These are phyloP conservation scores for Catalaphyllia jardinei DNA, from an alignment of 64 coral and sea anemone species.

Conservation along the genomic window DNA sequence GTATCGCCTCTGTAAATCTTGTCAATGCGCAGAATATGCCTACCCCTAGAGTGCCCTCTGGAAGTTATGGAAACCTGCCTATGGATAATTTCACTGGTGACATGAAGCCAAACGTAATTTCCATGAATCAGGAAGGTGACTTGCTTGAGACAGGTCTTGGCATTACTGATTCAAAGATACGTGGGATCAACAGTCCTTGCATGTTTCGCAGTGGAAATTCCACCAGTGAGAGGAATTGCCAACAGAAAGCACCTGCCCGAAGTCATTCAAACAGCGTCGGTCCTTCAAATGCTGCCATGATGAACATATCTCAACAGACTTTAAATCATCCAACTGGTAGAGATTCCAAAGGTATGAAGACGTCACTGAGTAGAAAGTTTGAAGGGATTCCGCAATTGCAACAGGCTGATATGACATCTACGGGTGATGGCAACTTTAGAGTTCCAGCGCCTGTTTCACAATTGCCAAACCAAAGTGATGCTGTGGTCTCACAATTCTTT, in stretches of 20 bases:
- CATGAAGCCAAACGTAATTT: constrained; percentile 5
- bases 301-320: not conserved
- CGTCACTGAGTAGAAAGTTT: not conserved
- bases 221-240: not conserved
- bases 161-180: not conserved
- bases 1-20: not conserved
- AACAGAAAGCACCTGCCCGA: not conserved
- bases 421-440: not conserved
- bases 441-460: not conserved
- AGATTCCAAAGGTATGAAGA: not conserved
- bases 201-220: constrained; percentile 23
- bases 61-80: not conserved
- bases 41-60: not conserved
- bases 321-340: not conserved
- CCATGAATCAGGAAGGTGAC: not conserved
- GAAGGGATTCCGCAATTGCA: not conserved
- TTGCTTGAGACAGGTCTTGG: not conserved
- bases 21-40: not conserved
- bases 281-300: not conserved
- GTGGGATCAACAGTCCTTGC: constrained; percentile 6
- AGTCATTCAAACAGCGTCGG: not conserved
- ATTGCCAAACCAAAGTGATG: not conserved
- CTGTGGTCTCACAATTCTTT: not conserved
- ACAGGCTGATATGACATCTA: not conserved
- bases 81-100: not conserved